Base-by-base conservation (phyloP, 1,140 invertebrate species). In the Ceratoteleas bidentatus region DNA sequence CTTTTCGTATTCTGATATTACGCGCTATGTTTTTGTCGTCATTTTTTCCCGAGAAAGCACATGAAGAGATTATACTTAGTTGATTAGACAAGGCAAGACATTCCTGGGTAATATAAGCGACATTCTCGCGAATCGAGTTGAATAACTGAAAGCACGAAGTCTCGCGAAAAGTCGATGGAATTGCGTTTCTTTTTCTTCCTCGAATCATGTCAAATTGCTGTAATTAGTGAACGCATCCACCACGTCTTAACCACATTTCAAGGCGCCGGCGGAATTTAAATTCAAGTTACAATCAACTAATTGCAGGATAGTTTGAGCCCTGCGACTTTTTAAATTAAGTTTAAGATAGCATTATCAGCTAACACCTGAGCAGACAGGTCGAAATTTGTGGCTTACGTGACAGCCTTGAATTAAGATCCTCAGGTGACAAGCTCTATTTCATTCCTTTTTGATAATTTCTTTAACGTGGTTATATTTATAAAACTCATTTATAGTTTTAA, bases 321-420 rank as follows among this genome's bases (percentile, higher is more conserved):
- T 40, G 32, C 14, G 68, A 72, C 36, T 72, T 72, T 34, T 61
- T 72, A 72, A 72, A 72, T 72, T 61, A 53, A 61, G 56, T 72
- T 61, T 53, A 61, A 60, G 68, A 72, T 72, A 72, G 38, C 56
- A 72, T 61, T 72, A 72, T 61, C 57, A 54, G 68, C 36, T n/a
- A 61, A 72, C 68, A 61, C 68, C 49, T 54, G 57, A 34, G 54
- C 57, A 9, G 49, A 45, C 68, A 61, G 34, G 57, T 61, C 33
- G 16, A 72, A 72, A 58, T 61, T 61, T 54, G 50, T 54, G 50
- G 16, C 43, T 60, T 61, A 61, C 57, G 57, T 54, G 68, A 61
- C 57, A 43, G 6, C 47, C 11, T 8, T 38, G 14, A 54, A 36
- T 52, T 54, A 45, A 13, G 16, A 15, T 56, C 45, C 6, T 15